Base-by-base conservation (phyloP, 2,113 vertebrate genomes). In the Coracopsis vasa region DNA sequence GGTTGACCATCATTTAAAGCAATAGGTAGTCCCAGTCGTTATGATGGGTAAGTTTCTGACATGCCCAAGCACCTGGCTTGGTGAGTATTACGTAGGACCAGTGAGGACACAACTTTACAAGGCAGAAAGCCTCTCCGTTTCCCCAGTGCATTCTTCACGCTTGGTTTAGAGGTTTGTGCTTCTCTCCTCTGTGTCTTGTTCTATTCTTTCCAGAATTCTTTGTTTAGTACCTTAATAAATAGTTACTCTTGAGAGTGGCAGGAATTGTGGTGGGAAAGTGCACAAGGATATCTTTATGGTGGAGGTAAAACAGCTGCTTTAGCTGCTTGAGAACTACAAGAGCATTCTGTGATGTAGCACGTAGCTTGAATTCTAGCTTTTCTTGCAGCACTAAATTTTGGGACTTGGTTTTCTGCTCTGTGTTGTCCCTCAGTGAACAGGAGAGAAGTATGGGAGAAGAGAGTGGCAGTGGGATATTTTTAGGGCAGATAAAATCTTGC, bases 401-500 rank as follows among this genome's bases (percentile, higher is more conserved):
- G 39, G 62, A 39, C 51, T 78, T 45, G 13, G 27, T 80, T 67
- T 80, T 85, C 21, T 73, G 35, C 33, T 88, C 45, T 54, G 21
- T 27, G 41, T 56, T 80, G 29, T 60, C 13, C 21, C 7, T 50
- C 37, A 73, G 18, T 23, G 65, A 89, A 29, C n/a, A 67, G 48
- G 47, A 74, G 29, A 53, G 50, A 48, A 65, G 44, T 90, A 10
- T 10, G 5, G 41, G 31, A 83, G 88, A 41, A 39, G 37, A 62
- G 11, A 58, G 16, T 92, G 91, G 66, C 71, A 71, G 44, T 50
- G 80, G 86, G 39, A 73, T 6, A 3, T 95, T 90, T 95, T 88
- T 95, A 87, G 90, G 67, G 20, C 86, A 88, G 83, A 69, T 79
- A 87, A 65, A 89, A 56, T 95, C 41, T 65, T 62, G 17, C 35